Evolutionary conservation across 2,797 vertebrate species (phyloP), one percentile per base, ranked within the genome.

Genomic region (Sebastes trivittatus): DNA sequence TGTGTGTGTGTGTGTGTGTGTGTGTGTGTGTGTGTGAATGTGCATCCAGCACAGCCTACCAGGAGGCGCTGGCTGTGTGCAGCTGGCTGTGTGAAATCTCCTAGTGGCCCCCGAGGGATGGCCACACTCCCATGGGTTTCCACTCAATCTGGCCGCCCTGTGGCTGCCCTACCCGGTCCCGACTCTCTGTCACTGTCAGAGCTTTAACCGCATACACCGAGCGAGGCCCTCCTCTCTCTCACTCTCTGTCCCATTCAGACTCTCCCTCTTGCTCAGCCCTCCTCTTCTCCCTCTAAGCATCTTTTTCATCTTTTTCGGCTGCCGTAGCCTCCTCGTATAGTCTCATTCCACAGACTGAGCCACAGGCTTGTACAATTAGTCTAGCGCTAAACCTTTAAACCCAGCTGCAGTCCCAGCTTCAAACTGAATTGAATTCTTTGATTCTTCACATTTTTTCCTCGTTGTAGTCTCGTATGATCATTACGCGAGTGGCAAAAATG

Each of bases 21-120:
- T 25, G 56, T 32, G 11, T 63, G 59, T 58, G 61, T 75, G 56
- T 65, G 61, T 70, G 66, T 71, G 36, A 71, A 18, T 54, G 75
- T 75, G 71, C 60, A 85, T 77, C 77, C 89, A 87, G 83, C 86
- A 73, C 77, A 81, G 75, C 77, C 89, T 88, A 95, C 93, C 94
- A 94, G 93, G 93, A 93, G 91, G 90, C 78, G 87, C 85, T 89
- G 86, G 92, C 93, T 94, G 92, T 94, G 92, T 95, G 94, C 94
- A 96, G 93, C 95, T 95, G 96, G 94, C 94, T 89, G 88, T 87
- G 86, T 93, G 87, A 94, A 92, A 92, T 93, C 89, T 93, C 89
- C 82, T 77, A 82, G 85, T 86, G 84, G 68, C 83, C 90, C 95
- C 90, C 80, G 30, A 90, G 94, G 93, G 93, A 94, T 68, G 75